phyloP scores from a whole-genome alignment of 92 coral and sea anemone species.

The Blastomussa wellsi region DNA sequence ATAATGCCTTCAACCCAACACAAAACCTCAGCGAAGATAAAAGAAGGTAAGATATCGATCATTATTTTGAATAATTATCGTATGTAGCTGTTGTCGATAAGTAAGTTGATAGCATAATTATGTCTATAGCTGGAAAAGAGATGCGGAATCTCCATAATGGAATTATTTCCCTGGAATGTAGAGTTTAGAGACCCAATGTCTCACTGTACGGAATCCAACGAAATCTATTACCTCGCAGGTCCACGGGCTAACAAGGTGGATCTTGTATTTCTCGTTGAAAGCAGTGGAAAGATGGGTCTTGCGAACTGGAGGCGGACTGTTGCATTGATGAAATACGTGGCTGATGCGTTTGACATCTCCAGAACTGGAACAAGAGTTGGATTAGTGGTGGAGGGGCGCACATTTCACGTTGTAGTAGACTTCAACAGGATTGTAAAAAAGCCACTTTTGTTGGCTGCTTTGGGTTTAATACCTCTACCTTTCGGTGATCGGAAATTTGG shows the following conservation, averaged over 20 bases:
- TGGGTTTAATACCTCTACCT: slow-evolving; percentile 49
- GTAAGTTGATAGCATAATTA: background rate
- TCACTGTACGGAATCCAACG: slow-evolving; percentile 37
- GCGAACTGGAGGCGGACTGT: slow-evolving; percentile 60
- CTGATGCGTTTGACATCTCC: slow-evolving; percentile 63
- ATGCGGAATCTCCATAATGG: background rate
- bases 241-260: slow-evolving; percentile 64
- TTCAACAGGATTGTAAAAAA: slow-evolving; percentile 49
- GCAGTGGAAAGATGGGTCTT: slow-evolving; percentile 64
- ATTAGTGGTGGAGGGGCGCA: slow-evolving; percentile 53
- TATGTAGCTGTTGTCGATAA: too few species aligned
- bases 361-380: slow-evolving; percentile 61
- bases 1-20: background rate
- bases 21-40: background rate
- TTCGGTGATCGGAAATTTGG: slow-evolving; percentile 59
- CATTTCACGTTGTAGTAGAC: slow-evolving; percentile 57
- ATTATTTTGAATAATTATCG: background rate
- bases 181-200: slow-evolving; percentile 23
- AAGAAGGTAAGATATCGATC: slow-evolving; percentile 16
- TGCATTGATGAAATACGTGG: slow-evolving; percentile 49
- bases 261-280: slow-evolving; percentile 73
- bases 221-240: slow-evolving; percentile 61
- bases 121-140: background rate
- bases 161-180: background rate
- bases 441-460: slow-evolving; percentile 34